Evolutionary conservation across 2,888 invertebrate species (phyloP), one percentile per base, ranked within the genome.

Genomic region (Caenorhabditis japonica): DNA sequence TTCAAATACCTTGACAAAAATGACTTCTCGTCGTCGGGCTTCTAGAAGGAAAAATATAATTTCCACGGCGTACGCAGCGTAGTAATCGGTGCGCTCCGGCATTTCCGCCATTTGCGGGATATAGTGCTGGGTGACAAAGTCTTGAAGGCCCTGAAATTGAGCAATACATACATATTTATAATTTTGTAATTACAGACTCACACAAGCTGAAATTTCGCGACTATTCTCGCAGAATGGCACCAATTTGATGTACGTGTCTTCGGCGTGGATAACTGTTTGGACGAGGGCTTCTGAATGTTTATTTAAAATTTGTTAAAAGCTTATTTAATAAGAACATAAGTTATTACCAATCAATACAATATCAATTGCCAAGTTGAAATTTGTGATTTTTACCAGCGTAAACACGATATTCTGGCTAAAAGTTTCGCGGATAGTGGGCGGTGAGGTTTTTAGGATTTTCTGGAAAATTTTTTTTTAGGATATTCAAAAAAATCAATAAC

Each of bases 1-100:
- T n/a, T 8, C 17, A 8, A 21, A 19, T 17, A 56, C 56, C 41
- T 61, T 38, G 4, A 61, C 8, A 3, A 12, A 23, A 21, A 53
- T 30, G n/a, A 17, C 13, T 33, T 53, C 53, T 21, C 44, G 52
- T 5, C 44, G n/a, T 21, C 73, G 41, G 10, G 66, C 44, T 38
- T 60, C 73, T n/a, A 73, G 33, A 5, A 73, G 25, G 33, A 73
- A 73, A 44, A 73, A 68, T 1, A 73, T 73, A 1, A 61, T 46
- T 13, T 60, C 56, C 21, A 43, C 55, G 23, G 49, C 55, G 21
- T 56, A 73, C 0, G 66, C 73, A 3, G 68, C 43, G 47, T 68
- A 68, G 23, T 73, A 68, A 13, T 47, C 49, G 15, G 30, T 21
- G 3, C 33, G 13, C 34, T 38, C 59, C 12, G 46, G 36, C 5